Evolutionary conservation across 2,888 invertebrate species (phyloP), one percentile per base, ranked within the genome.

Genomic region (Napeogenes sylphis): DNA sequence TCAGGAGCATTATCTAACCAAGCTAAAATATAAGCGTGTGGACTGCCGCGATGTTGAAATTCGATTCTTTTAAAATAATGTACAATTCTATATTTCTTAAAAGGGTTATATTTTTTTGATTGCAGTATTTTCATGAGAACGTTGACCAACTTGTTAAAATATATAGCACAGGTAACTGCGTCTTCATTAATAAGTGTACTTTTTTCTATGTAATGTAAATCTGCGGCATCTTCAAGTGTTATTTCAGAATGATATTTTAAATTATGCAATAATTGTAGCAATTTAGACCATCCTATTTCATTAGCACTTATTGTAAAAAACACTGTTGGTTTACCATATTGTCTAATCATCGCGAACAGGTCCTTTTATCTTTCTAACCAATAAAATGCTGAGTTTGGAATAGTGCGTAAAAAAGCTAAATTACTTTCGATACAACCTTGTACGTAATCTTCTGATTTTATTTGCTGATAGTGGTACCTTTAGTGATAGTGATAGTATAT

Each of bases 291-390:
- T 6, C 73, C 70, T 12, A 68, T 79, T 79, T 84, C 84, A 68
- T 81, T 82, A 3, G 83, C 81, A 64, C 79, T 82, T 6, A 85
- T 42, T 13, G 81, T 84, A 53, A 84, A 58, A 74, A 83, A 84
- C 55, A 71, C 68, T 60, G 82, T 82, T 62, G 82, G 83, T 68
- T 70, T 72, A 10, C 82, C 82, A 30, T 76, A 68, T 69, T 84
- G 82, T 33, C 82, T 56, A 33, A 83, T 85, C 77, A 82, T 84
- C 12, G 82, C 80, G 61, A 82, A 83, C 55, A 83, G 68, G 70
- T 83, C 78, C 71, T 71, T 75, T 75, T 83, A 83, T 2, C 78
- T 63, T 58, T 73, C 63, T 45, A 73, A 53, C 84, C 84, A 82
- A 72, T 75, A 83, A 70, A 70, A 75, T 61, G 71, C 66, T 53